Evolutionary conservation across 2,113 vertebrate genomes (phyloP), one percentile per base, ranked within the genome.

Genomic region (Embiotoca jacksoni): DNA sequence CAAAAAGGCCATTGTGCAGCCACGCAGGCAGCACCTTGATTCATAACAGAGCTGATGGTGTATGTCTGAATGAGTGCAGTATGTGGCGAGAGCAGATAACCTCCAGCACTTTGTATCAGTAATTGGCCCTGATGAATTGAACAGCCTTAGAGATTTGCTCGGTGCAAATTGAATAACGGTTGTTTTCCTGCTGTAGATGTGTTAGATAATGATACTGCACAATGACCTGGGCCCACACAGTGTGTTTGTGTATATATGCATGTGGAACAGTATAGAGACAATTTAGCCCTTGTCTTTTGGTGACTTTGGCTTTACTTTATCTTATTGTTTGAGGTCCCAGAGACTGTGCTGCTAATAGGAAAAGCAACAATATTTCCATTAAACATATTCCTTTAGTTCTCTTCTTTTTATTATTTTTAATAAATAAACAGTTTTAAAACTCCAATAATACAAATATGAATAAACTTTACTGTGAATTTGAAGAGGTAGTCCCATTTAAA

Each of bases 81-180:
- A 80, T 90, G 84, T 72, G 88, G 83, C 66, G 62, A 82, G 79
- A 14, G 83, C 37, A 85, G 85, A 88, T 92, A 90, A 93, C 89
- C 90, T 90, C 81, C 79, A 83, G 82, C 84, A 86, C 82, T 78
- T 63, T 80, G 83, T 84, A 75, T 60, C 80, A n/a, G 85, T 90
- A 92, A 93, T 91, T 90, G 88, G 85, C 81, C 81, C 85, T 91
- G 90, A 93, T 93, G 88, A 92, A 91, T 88, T 90, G 81, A 90
- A 82, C 86, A 73, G 86, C 82, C 82, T 80, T 65, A 68, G 77
- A 91, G 83, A 91, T 88, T 90, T 88, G 86, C 78, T 78, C 68
- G 65, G 89, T 86, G 88, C 86, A 92, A 93, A 93, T 92, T 91
- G 90, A 92, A 91, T 93, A 92, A 90, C 39, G 36, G 88, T 61